Conservation (phyloP, 2,888 invertebrate genomes). For the Stenichneumon culpator region DNA sequence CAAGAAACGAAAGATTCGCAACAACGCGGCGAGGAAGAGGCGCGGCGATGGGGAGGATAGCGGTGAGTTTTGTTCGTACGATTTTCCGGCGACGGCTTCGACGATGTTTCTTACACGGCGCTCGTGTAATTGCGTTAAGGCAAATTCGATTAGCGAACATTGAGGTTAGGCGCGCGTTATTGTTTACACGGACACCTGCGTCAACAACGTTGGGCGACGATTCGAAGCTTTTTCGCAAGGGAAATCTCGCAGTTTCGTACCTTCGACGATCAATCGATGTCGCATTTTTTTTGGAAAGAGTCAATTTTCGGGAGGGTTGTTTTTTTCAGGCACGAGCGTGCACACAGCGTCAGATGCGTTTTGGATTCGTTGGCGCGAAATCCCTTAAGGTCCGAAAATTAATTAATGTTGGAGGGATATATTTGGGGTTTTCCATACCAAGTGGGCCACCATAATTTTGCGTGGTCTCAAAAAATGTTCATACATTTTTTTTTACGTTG, state of each 20-base stretch:
- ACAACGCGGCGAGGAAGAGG: conserved; percentile 63
- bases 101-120: conserved; percentile 19
- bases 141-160: conserved; percentile 64
- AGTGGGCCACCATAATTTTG: too few species aligned
- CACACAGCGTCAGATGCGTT: too few species aligned
- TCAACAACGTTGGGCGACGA: not conserved
- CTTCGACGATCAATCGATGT: conserved; percentile 2
- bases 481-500: too few species aligned
- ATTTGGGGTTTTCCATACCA: too few species aligned
- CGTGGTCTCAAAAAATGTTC: too few species aligned
- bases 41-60: conserved; percentile 86
- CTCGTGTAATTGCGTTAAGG: conserved; percentile 65
- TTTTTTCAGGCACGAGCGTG: too few species aligned
- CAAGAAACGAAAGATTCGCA: conserved; percentile 89
- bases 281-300: too few species aligned
- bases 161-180: conserved; percentile 46
- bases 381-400: too few species aligned
- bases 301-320: too few species aligned
- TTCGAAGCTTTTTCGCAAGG: not conserved
- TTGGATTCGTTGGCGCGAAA: too few species aligned
- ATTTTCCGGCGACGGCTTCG: not conserved
- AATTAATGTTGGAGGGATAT: too few species aligned
- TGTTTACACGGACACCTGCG: conserved; percentile 16
- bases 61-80: conserved; percentile 82
- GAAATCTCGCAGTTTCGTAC: not conserved